Evolutionary conservation across 1,140 invertebrate species (phyloP).

Genomic region (Diuraphis noxia): DNA sequence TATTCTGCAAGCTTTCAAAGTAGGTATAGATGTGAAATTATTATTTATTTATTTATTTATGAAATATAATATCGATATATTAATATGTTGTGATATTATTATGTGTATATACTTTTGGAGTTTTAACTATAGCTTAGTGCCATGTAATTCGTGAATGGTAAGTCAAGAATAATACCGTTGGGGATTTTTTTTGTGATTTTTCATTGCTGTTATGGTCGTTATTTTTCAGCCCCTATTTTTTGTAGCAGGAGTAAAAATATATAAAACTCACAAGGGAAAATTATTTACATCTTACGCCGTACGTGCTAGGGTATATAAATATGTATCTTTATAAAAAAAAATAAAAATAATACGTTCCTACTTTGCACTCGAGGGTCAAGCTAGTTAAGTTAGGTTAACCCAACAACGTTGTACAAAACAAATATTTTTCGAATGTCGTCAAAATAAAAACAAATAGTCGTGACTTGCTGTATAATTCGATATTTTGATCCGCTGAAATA

Average conservation of each 20-base stretch:
- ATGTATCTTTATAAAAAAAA: neutral
- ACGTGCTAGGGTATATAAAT: neutral
- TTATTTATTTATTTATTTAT: neutral
- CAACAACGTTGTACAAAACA: neutral
- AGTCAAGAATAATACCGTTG: neutral
- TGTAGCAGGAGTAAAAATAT: neutral
- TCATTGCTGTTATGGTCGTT: neutral
- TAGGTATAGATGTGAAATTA: neutral
- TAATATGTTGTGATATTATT: neutral
- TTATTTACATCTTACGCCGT: neutral
- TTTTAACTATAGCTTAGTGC: neutral
- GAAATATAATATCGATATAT: neutral
- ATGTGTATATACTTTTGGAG: neutral
- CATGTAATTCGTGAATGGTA: neutral
- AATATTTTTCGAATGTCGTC: neutral
- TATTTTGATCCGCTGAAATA: neutral
- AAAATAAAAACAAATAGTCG: neutral
- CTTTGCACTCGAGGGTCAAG: neutral
- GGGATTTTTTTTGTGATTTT: neutral
- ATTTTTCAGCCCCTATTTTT: neutral
- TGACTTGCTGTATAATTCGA: neutral
- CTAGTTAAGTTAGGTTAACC: neutral
- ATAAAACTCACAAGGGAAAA: neutral
- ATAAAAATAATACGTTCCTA: neutral
- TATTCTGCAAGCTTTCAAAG: neutral